A percentile compares a stretch with the other conserved stretches of the same genome.
Conservation (phyloP, 2,797 vertebrate genomes). For the Okamejei kenojei region DNA sequence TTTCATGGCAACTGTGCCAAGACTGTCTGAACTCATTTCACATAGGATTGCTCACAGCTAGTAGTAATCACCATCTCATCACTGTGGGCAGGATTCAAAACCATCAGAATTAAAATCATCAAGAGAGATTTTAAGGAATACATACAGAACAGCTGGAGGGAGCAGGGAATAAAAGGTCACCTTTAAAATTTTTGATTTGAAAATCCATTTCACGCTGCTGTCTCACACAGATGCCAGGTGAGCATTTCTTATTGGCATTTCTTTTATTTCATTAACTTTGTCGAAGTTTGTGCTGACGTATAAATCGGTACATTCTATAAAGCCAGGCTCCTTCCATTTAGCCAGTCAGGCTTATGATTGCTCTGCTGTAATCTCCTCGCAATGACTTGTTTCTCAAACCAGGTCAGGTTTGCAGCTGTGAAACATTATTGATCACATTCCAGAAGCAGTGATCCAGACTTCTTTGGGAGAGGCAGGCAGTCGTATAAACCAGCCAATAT, state of each 20-base stretch:
- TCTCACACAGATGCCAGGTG: slow-evolving; percentile 18
- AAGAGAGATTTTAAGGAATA: background rate
- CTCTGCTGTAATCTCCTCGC: background rate
- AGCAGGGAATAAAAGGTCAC: background rate
- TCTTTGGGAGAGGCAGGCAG: background rate
- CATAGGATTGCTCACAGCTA: background rate
- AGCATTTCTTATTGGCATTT: background rate
- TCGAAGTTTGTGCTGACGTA: slow-evolving; percentile 2
- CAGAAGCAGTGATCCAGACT: background rate
- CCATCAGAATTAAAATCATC: background rate
- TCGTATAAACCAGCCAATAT: background rate
- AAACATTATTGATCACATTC: slow-evolving; percentile 19
- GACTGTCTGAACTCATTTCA: background rate
- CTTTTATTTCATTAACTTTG: slow-evolving; percentile 29
- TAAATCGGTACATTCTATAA: background rate
- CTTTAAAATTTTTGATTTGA: background rate
- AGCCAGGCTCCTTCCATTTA: slow-evolving; percentile 4
- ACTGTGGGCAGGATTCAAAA: background rate
- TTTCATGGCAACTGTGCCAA: background rate
- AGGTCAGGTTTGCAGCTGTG: slow-evolving; percentile 19
- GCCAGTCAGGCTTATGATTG: slow-evolving; percentile 32
- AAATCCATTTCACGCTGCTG: slow-evolving; percentile 7
- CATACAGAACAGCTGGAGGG: background rate
- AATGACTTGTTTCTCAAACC: background rate
- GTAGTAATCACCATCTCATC: background rate